Base-by-base conservation (phyloP, 2,888 invertebrate genomes). In the Sarcophaga carnaria region DNA sequence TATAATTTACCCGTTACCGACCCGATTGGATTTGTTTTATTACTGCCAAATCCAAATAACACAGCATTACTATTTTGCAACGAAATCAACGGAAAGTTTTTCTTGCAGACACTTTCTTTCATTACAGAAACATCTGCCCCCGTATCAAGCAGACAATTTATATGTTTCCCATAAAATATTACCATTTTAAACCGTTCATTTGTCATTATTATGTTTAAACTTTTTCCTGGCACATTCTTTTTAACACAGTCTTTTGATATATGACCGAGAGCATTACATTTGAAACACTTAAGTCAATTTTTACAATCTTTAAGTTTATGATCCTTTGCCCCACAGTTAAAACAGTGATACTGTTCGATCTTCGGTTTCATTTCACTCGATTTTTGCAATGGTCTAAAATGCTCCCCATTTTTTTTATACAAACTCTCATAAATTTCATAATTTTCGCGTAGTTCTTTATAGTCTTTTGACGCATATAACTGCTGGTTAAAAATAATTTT, bases 291-390 rank as follows among this genome's bases (percentile, higher is more conserved):
- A 17, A 67, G 59, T 11, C 54, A 59, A 4, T 20, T 17, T 70
- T 6, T 64, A 66, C 64, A 76, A 22, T 76, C 76, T 12, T 20
- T 22, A 12, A n/a, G 64, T 64, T 66, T 64, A 66, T 64, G 76
- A 14, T 20, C 6, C 66, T 64, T 76, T 4, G 76, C 45, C 8
- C 66, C 76, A 49, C 64, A 69, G 8, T 69, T 69, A 47, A n/a
- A 69, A 69, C 69, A 69, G n/a, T 10, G 69, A 20, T 11, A n/a
- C 45, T 47, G 69, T 6, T 17, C 8, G 11, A 14, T 12, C 49
- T 12, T 12, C 6, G 49, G 12, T 12, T 17, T 47, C 45, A 20
- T 70, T 49, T 12, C n/a, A 20, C 47, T 54, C 22, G 45, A 4
- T 49, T 49, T 25, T 2, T 22, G 11, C 22, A 22, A 45, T 10